Conservation (phyloP, 2,113 vertebrate genomes). For the Sander vitreus region DNA sequence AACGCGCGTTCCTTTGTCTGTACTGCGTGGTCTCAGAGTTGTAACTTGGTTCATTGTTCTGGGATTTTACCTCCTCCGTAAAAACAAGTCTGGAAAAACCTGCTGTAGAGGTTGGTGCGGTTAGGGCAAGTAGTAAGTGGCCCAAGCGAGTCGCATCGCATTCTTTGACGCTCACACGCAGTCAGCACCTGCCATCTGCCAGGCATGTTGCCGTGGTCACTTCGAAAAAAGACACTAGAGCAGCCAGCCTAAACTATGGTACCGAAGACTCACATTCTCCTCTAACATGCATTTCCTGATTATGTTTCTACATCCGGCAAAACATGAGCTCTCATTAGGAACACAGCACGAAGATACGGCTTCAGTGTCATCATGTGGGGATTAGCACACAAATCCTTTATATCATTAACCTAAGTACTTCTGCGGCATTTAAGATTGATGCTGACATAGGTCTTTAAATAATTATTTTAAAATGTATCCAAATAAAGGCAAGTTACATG, state of each 20-base stretch:
- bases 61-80: neutral
- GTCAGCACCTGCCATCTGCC: conserved; percentile 45
- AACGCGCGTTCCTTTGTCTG: neutral
- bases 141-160: conserved; percentile 26
- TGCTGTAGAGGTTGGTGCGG: conserved; percentile 31
- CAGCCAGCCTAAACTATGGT: conserved; percentile 5
- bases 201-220: conserved; percentile 52
- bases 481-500: conserved; percentile 20
- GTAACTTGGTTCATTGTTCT: neutral
- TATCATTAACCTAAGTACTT: conserved; percentile 64
- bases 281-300: conserved; percentile 35
- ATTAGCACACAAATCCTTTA: conserved; percentile 62
- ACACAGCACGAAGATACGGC: conserved; percentile 17
- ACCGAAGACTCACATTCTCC: conserved; percentile 43
- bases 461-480: conserved; percentile 50
- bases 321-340: conserved; percentile 61
- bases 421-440: conserved; percentile 49
- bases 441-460: conserved; percentile 60
- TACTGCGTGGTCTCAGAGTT: neutral
- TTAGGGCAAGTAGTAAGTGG: conserved; percentile 21
- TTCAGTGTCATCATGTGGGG: conserved; percentile 62
- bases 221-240: conserved; percentile 66
- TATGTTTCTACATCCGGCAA: conserved; percentile 46
- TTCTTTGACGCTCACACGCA: conserved; percentile 44
- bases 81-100: conserved; percentile 68